These are phyloP conservation scores for Cavia porcellus DNA, from an alignment of 2,113 vertebrate species.

Conservation along the genomic window DNA sequence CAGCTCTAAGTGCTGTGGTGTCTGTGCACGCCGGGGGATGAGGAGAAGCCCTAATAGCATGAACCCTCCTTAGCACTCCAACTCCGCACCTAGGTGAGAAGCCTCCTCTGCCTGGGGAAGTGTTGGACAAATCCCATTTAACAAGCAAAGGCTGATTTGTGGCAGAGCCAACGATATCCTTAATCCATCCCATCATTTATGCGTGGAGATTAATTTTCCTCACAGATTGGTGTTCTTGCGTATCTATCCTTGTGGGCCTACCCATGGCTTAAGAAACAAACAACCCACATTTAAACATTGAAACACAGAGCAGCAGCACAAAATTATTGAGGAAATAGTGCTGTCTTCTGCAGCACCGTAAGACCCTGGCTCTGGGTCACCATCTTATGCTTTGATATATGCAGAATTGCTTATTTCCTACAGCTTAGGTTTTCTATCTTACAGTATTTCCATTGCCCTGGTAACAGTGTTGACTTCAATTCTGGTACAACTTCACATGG, in stretches of 20 bases:
- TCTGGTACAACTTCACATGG: background rate
- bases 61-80: background rate
- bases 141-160: background rate
- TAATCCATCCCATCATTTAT: background rate
- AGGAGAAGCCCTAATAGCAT: background rate
- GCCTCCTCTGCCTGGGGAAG: background rate
- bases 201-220: background rate
- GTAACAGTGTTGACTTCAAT: background rate
- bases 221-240: background rate
- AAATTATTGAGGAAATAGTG: background rate
- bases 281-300: background rate
- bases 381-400: background rate
- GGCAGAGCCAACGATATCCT: background rate
- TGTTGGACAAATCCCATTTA: background rate
- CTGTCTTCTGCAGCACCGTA: background rate
- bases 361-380: background rate
- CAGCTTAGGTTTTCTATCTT: conserved; percentile 23
- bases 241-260: background rate
- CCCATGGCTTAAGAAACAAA: background rate
- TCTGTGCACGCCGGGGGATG: conserved; percentile 53
- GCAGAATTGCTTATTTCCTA: background rate
- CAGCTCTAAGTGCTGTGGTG: conserved; percentile 74
- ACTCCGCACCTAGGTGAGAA: background rate
- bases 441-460: background rate
- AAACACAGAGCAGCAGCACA: background rate